Conservation (phyloP, 2,888 invertebrate species). For the Prosapia bicincta region DNA sequence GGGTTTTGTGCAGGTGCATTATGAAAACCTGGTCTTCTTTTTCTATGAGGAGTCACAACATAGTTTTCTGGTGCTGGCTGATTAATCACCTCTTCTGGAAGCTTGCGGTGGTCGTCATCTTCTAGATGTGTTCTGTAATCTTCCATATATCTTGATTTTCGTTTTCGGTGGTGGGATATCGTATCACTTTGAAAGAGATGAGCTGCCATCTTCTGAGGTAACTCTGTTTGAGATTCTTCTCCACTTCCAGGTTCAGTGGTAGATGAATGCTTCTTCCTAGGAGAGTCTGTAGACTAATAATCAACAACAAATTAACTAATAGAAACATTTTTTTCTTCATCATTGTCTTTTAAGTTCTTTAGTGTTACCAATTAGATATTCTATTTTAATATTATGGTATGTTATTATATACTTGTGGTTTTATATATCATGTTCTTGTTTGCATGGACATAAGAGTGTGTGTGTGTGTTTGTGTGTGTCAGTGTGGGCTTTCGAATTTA, state of each 20-base stretch:
- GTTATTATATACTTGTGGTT: too few relatives aligned
- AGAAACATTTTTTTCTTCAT: too few relatives aligned
- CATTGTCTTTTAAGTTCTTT: too few relatives aligned
- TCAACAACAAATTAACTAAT: neutral
- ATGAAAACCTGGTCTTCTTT: slow-evolving; percentile 81
- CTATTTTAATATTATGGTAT: too few relatives aligned
- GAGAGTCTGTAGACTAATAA: slow-evolving; percentile 32
- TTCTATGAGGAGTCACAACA: slow-evolving; percentile 83
- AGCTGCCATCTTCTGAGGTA: slow-evolving; percentile 16
- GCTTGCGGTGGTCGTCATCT: slow-evolving; percentile 38
- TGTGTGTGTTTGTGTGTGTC: too few relatives aligned
- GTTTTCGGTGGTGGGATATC: slow-evolving; percentile 32
- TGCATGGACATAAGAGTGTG: too few relatives aligned
- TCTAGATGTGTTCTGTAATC: slow-evolving; percentile 35
- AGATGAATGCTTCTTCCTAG: slow-evolving; percentile 29
- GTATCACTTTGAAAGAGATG: slow-evolving; percentile 17
- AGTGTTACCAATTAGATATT: too few relatives aligned
- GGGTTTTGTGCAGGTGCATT: slow-evolving; percentile 85
- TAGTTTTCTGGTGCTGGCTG: slow-evolving; percentile 77
- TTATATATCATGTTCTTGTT: too few relatives aligned
- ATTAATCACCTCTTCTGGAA: slow-evolving; percentile 66
- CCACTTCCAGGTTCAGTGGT: slow-evolving; percentile 21
- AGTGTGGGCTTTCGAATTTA: too few relatives aligned
- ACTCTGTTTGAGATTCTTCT: slow-evolving; percentile 23
- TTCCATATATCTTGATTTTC: slow-evolving; percentile 40